A percentile compares a stretch with the other conserved stretches of the same genome.
phyloP scores from a whole-genome alignment of 1,140 invertebrate species.

The Procambarus clarkii region DNA sequence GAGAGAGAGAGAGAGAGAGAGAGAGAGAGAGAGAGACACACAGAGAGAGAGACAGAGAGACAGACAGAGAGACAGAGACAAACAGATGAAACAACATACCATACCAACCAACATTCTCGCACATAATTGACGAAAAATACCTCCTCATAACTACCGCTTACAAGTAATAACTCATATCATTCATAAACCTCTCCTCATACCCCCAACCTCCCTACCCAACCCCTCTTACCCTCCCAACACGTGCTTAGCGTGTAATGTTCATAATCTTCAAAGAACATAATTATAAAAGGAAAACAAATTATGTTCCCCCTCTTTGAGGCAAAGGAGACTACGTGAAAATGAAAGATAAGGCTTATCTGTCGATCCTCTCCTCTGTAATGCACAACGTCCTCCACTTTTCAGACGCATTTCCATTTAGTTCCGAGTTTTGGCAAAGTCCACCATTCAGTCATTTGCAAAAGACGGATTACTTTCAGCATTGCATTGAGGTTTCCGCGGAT shows the following conservation, averaged over 20 bases:
- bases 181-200: not conserved
- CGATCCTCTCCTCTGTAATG: slow-evolving; percentile 5
- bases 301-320: not conserved
- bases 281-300: slow-evolving; percentile 14
- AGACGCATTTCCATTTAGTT: slow-evolving; percentile 57
- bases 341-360: slow-evolving; percentile 14
- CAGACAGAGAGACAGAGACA: not conserved
- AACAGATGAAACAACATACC: too few relatives aligned
- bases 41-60: not conserved
- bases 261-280: slow-evolving; percentile 16
- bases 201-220: too few relatives aligned
- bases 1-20: not conserved
- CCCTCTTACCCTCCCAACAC: not conserved
- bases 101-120: too few relatives aligned
- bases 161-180: not conserved
- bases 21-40: not conserved
- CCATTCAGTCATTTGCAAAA: slow-evolving; percentile 44
- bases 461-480: slow-evolving; percentile 59
- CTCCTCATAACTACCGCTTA: not conserved
- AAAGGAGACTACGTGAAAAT: slow-evolving; percentile 13
- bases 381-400: slow-evolving; percentile 40
- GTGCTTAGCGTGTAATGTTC: not conserved
- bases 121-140: too few relatives aligned
- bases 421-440: slow-evolving; percentile 23
- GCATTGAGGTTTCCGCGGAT: slow-evolving; percentile 57